These are phyloP conservation scores for Furnarius figulus DNA, from an alignment of 2,113 vertebrate genomes.

Conservation along the genomic window DNA sequence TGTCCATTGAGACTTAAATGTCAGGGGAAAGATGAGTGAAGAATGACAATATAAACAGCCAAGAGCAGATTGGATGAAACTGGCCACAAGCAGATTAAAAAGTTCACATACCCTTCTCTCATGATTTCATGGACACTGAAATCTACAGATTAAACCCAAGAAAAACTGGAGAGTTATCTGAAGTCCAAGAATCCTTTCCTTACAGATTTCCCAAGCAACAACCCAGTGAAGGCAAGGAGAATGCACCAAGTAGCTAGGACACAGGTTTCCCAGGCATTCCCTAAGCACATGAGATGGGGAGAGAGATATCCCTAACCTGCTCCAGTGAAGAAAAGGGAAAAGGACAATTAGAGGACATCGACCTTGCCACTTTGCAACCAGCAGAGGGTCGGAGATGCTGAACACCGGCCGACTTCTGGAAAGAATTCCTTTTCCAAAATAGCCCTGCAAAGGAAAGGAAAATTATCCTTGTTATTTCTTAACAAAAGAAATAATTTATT, in stretches of 20 bases:
- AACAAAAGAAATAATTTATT: not conserved
- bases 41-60: not conserved
- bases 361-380: constrained; percentile 83
- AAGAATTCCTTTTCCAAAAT: constrained; percentile 93
- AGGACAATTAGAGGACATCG: not conserved
- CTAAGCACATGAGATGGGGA: not conserved
- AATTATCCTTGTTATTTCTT: not conserved
- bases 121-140: not conserved
- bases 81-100: not conserved
- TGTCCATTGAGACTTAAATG: not conserved
- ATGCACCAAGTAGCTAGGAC: not conserved
- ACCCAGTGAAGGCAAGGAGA: not conserved
- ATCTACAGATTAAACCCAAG: not conserved
- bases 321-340: not conserved
- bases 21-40: not conserved
- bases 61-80: not conserved
- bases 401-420: constrained; percentile 87
- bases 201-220: not conserved
- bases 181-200: not conserved
- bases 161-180: not conserved
- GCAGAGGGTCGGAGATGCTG: constrained; percentile 76
- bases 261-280: not conserved
- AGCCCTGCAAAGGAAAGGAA: constrained; percentile 79
- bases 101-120: not conserved
- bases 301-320: not conserved